A percentile compares a stretch with the other conserved stretches of the same genome.
Conservation (phyloP, 2,888 invertebrate genomes). For the Conus canariensis region DNA sequence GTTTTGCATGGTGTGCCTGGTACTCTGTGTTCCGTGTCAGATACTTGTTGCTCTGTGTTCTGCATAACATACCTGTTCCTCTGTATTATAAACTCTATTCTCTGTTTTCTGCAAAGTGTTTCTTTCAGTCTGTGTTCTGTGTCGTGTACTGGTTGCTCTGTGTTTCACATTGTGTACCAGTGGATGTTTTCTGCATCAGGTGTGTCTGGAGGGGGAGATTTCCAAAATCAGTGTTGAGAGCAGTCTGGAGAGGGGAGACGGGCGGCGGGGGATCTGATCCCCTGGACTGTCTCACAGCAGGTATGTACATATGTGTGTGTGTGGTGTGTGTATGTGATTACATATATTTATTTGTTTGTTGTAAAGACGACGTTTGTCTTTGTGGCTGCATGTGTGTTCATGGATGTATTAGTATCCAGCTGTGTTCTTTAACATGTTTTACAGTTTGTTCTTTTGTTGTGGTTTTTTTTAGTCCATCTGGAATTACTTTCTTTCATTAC, state of each 20-base stretch:
- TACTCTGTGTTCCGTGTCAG: too few species aligned
- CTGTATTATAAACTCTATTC: too few species aligned
- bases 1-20: too few species aligned
- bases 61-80: too few species aligned
- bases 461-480: too few species aligned
- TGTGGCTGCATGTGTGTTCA: constrained; percentile 52
- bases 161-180: too few species aligned
- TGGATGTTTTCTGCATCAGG: constrained; percentile 73
- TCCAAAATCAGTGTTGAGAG: constrained; percentile 86
- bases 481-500: too few species aligned
- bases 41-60: too few species aligned
- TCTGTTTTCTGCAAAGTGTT: too few species aligned
- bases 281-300: constrained; percentile 98
- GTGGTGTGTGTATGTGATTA: neutral
- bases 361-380: neutral
- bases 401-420: neutral
- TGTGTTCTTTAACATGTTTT: neutral
- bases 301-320: constrained; percentile 53
- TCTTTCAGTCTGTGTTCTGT: too few species aligned
- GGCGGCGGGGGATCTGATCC: constrained; percentile 97
- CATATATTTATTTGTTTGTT: constrained; percentile 55
- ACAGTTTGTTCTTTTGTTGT: neutral
- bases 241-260: constrained; percentile 90
- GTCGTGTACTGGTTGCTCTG: too few species aligned
- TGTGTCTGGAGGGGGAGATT: constrained; percentile 85